Base-by-base conservation (phyloP, 2,888 invertebrate genomes). In the Stenchaetothrips biformis region DNA sequence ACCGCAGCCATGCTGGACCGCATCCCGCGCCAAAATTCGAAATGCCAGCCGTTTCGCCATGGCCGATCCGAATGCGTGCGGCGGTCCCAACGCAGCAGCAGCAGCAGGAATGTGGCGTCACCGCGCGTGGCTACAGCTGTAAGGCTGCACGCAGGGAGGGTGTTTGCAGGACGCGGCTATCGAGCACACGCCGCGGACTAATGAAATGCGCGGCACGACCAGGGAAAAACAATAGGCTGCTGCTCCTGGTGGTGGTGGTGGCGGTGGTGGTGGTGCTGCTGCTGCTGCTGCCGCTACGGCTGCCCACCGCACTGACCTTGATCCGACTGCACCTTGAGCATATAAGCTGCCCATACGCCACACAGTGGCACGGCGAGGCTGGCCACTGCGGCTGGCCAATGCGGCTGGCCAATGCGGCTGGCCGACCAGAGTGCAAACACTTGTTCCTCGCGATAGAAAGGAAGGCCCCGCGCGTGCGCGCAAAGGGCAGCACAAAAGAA, bases 161-260 rank as follows among this genome's bases (percentile, higher is more conserved):
- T 37, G 37, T 37, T 4, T 37, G 37, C 37, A 37, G 37, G 37
- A 37, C 37, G 37, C 37, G 4, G 37, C 37, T 37, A 37, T 37
- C 37, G 37, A 4, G 37, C 37, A 37, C 37, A 37, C 37, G 37
- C 37, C 59, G 16, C 13, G 59, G 16, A 16, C 59, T 74, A 74
- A 74, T 74, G 67, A 74, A 21, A 74, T 74, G 67, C 67, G 67
- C 67, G 25, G 67, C 67, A 74, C 67, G 67, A 74, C 25, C 25
- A 11, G 21, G 25, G 67, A 0, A 7, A 21, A 25, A 25, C 67
- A 25, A 21, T 21, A 25, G 67, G 67, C 25, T 53, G 53, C 53
- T 13, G 59, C 13, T 59, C 18, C 59, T 18, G 59, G 18, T 13
- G 59, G 16, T 59, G 6, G 18, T 59, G 6, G 16, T 0, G 59